Evolutionary conservation across 2,113 vertebrate species (phyloP), one percentile per base, ranked within the genome.

Genomic region (Esox niger): DNA sequence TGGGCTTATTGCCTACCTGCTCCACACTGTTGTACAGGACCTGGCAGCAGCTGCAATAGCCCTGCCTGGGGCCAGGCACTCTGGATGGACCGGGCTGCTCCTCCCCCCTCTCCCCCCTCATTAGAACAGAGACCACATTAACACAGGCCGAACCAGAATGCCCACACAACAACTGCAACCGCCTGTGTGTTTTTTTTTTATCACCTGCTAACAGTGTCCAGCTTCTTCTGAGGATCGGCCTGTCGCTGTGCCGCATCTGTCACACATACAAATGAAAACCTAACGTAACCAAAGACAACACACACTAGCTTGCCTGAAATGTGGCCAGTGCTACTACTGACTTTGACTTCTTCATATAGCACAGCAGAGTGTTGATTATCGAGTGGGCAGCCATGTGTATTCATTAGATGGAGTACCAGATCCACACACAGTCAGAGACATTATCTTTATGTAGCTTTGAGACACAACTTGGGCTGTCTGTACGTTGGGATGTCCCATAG

Each of bases 1-100:
- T 26, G 7, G n/a, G 4, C 56, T 61, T 30, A 59, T 10, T 54
- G 38, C 15, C 21, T 82, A 99, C 96, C 95, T 97, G 93, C 35
- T 98, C 93, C 81, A 98, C 85, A 72, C 90, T 94, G 72, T 35
- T 86, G 80, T 99, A 98, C 57, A 90, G 84, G 56, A 95, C 90
- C 0, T 91, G 90, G 83, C 97, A 99, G 74, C 92, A 96, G 57
- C 84, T 94, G 88, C 97, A 99, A 80, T 97, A 98, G 7, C 96
- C 97, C 80, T 91, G 93, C 66, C 90, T 91, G 54, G 74, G 90
- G 27, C 91, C 11, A 43, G 38, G 88, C 56, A 77, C 78, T 62
- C 49, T 67, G 86, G 93, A 88, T 11, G 86, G 79, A 52, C 84
- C 89, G 20, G 82, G 66, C 71, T 84, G 75, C 59, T 90, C 79